Evolutionary conservation across 2,888 invertebrate species (phyloP).

Genomic region (Malacosoma neustria): DNA sequence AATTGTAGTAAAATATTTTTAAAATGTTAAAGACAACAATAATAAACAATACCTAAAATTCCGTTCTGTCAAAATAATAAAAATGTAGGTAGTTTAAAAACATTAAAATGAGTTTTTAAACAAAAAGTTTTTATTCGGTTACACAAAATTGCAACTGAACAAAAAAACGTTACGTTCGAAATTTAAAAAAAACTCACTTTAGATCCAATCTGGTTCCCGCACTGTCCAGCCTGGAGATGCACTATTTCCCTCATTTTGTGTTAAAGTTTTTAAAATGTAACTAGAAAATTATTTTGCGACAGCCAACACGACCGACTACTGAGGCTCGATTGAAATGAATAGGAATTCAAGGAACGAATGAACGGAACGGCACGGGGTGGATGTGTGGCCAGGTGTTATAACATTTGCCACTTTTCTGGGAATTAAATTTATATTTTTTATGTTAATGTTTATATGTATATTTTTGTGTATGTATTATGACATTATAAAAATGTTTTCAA

Average conservation of each 20-base stretch:
- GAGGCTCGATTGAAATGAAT: slow-evolving; percentile 42
- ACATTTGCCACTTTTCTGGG: slow-evolving; percentile 22
- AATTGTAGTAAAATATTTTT: no score
- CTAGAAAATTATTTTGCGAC: slow-evolving; percentile 18
- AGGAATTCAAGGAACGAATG: slow-evolving; percentile 34
- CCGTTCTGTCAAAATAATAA: not conserved
- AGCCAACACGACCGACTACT: slow-evolving; percentile 28
- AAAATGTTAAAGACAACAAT: no score
- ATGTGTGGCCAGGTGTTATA: slow-evolving; percentile 29
- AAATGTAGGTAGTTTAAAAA: not conserved
- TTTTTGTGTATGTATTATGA: not conserved
- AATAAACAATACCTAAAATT: no score
- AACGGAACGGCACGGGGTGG: slow-evolving; percentile 41
- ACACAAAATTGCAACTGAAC: not conserved
- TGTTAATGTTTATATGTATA: not conserved
- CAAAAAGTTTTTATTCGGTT: not conserved
- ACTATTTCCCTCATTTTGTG: slow-evolving; percentile 87
- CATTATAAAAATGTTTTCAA: not conserved
- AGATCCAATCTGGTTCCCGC: slow-evolving; percentile 88
- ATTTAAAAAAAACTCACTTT: slow-evolving; percentile 49
- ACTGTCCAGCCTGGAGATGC: slow-evolving; percentile 88
- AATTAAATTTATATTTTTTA: slow-evolving; percentile 1
- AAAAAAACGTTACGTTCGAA: slow-evolving; percentile 6
- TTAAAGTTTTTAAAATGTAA: slow-evolving; percentile 25
- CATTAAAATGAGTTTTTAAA: not conserved